These are phyloP conservation scores for Patella pellucida DNA, from an alignment of 2,888 invertebrate species.

Conservation along the genomic window DNA sequence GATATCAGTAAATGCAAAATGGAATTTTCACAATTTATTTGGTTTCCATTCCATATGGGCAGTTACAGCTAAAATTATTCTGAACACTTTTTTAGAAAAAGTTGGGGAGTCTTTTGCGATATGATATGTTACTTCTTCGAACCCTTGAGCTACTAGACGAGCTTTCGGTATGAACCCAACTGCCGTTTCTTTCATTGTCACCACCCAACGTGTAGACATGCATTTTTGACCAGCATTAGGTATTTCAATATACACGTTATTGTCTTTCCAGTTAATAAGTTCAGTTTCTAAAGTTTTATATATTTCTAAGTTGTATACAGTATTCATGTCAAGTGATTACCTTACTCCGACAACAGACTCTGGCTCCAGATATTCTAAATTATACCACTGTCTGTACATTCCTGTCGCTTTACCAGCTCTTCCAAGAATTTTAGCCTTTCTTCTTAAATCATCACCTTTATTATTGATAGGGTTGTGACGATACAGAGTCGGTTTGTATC, in stretches of 20 bases:
- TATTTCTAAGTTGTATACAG: conserved; percentile 7
- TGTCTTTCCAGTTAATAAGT: conserved; percentile 18
- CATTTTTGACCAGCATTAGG: conserved; percentile 17
- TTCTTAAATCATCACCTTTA: background rate
- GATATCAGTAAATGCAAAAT: background rate
- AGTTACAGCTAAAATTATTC: conserved; percentile 17
- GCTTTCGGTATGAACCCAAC: conserved; percentile 15
- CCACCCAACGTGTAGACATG: conserved; percentile 19
- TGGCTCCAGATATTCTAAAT: conserved; percentile 15
- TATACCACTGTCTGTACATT: conserved; percentile 21
- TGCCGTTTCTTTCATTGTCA: conserved; percentile 13
- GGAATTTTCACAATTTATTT: background rate
- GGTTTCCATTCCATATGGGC: conserved; percentile 13
- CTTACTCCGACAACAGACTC: background rate
- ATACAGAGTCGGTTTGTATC: no score
- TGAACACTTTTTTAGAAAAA: conserved; percentile 15
- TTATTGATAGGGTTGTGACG: no score
- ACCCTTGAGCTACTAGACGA: conserved; percentile 25
- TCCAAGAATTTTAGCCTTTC: conserved; percentile 13
- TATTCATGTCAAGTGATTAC: conserved; percentile 13
- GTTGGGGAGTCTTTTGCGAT: conserved; percentile 21
- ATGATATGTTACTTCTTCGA: conserved; percentile 18
- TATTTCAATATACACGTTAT: conserved; percentile 19
- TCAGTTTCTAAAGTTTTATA: conserved; percentile 3
- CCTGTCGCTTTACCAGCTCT: conserved; percentile 20